These are phyloP conservation scores for Tokudaia muenninki DNA, from an alignment of 2,797 vertebrate genomes.

Conservation along the genomic window DNA sequence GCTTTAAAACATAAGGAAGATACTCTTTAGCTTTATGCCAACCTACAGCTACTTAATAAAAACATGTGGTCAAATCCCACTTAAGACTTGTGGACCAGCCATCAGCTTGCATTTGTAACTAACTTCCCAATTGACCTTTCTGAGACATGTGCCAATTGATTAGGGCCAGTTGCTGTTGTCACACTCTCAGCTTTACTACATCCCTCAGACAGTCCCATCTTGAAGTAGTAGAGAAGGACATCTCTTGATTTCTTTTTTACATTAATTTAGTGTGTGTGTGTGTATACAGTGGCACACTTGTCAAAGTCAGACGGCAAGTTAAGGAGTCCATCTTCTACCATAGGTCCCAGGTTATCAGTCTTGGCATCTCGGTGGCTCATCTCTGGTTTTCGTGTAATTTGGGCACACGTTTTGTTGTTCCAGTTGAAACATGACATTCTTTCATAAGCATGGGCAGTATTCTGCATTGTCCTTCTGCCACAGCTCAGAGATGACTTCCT, in stretches of 20 bases:
- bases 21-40: background rate
- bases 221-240: background rate
- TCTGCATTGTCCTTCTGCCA: background rate
- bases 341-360: background rate
- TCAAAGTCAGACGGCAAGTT: background rate
- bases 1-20: background rate
- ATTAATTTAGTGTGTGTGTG: background rate
- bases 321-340: background rate
- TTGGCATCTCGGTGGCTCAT: background rate
- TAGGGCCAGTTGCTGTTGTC: rapidly evolving
- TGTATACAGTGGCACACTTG: background rate
- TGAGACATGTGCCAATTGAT: background rate
- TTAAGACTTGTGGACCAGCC: background rate
- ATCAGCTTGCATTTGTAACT: background rate
- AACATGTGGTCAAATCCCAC: background rate
- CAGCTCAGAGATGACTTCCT: background rate
- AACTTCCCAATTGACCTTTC: background rate
- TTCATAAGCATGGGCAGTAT: background rate
- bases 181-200: rapidly evolving
- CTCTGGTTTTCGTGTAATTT: background rate
- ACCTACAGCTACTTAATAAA: background rate
- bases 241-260: background rate
- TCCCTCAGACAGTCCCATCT: background rate
- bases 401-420: background rate
- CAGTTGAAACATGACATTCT: background rate